Conservation (phyloP, 2,113 vertebrate species). For the Parus major region DNA sequence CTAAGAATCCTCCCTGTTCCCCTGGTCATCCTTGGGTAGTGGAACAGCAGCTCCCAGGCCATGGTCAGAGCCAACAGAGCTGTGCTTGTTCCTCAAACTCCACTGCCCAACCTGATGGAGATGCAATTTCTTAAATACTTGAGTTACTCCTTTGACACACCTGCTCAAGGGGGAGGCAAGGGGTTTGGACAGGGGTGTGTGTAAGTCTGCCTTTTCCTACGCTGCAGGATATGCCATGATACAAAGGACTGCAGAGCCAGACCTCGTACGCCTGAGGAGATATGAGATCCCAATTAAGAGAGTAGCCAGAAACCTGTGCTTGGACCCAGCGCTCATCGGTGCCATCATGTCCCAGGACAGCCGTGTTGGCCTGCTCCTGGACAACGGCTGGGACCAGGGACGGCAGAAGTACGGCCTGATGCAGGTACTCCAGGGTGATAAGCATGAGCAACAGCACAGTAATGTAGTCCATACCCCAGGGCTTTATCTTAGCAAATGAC, state of each 20-base stretch:
- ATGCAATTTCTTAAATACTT: neutral
- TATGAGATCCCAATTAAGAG: constrained; percentile 57
- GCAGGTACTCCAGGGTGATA: constrained; percentile 63
- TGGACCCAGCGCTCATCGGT: constrained; percentile 77
- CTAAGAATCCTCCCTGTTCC: neutral
- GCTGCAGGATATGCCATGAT: constrained; percentile 55
- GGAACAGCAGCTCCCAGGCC: neutral
- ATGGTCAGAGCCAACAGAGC: rapidly evolving
- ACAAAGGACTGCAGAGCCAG: constrained; percentile 64
- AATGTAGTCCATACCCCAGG: neutral
- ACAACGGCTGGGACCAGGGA: constrained; percentile 50
- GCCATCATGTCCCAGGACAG: constrained; percentile 79
- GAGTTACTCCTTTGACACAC: neutral
- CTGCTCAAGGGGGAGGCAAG: rapidly evolving
- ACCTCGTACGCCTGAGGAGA: constrained; percentile 58
- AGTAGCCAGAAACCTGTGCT: constrained; percentile 65
- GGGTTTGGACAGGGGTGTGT: neutral
- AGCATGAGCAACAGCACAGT: neutral
- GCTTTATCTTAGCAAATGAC: neutral
- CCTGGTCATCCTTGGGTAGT: neutral
- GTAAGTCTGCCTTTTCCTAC: neutral
- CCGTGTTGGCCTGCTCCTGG: constrained; percentile 44
- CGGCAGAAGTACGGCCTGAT: constrained; percentile 63
- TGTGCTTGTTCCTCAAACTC: neutral
- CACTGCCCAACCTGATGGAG: neutral